These are phyloP conservation scores for Bombus fervidus DNA, from an alignment of 1,140 invertebrate genomes.

Conservation along the genomic window DNA sequence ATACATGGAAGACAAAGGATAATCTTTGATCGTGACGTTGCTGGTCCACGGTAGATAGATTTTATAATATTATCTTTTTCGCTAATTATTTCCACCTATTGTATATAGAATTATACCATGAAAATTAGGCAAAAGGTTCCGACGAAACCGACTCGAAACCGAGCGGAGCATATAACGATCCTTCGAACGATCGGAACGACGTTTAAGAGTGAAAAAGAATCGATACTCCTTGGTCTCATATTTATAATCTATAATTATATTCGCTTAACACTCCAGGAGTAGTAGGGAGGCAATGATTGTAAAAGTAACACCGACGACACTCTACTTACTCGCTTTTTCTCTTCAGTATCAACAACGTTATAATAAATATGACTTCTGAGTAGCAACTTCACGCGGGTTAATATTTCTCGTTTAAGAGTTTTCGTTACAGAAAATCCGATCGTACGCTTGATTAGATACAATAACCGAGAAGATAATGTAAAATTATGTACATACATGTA, in stretches of 20 bases:
- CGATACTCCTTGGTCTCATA: slow-evolving; percentile 63
- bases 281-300: slow-evolving; percentile 49
- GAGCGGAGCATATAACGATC: not conserved
- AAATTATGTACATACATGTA: slow-evolving; percentile 26
- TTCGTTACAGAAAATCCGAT: slow-evolving; percentile 10
- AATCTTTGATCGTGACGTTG: slow-evolving; percentile 35
- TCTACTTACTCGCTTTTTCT: not conserved
- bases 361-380: slow-evolving; percentile 55
- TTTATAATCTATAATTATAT: slow-evolving; percentile 54
- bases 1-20: slow-evolving; percentile 54
- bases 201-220: slow-evolving; percentile 30
- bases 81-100: slow-evolving; percentile 35
- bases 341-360: slow-evolving; percentile 56
- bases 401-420: not conserved
- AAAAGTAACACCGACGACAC: slow-evolving; percentile 54
- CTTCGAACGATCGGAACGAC: slow-evolving; percentile 32
- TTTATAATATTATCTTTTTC: slow-evolving; percentile 5
- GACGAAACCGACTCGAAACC: slow-evolving; percentile 43
- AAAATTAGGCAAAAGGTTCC: slow-evolving; percentile 60
- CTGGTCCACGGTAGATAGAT: slow-evolving; percentile 33
- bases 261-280: slow-evolving; percentile 42
- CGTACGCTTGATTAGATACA: slow-evolving; percentile 22
- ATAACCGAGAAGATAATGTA: slow-evolving; percentile 36
- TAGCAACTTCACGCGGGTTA: slow-evolving; percentile 45
- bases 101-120: slow-evolving; percentile 46